Evolutionary conservation across 1,140 invertebrate genomes (phyloP), one percentile per base, ranked within the genome.

Genomic region (Fopius arisanus): DNA sequence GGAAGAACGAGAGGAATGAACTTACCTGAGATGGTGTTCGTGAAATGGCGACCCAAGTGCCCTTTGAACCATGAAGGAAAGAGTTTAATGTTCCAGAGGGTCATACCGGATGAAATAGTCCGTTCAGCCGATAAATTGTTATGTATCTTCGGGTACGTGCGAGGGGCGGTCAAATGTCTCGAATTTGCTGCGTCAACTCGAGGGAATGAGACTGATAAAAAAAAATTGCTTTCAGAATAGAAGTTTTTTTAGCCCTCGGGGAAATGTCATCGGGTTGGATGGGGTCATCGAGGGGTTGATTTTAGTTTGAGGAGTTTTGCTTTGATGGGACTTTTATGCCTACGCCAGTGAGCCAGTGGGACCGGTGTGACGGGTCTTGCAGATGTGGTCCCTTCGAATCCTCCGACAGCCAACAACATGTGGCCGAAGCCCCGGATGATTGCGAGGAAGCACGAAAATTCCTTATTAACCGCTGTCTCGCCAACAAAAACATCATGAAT

Each of bases 351-450:
- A 41, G 74, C 80, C 74, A 82, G 82, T 78, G 79, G 76, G 85
- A 88, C 86, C 86, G 86, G 86, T 87, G 79, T 85, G 85, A 88
- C 86, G 83, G 81, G 86, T 86, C 82, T 12, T 83, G 85, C 83
- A 87, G 84, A 87, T 86, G 86, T 81, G 79, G 82, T 82, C 67
- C 70, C 79, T 79, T 76, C 69, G 72, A 72, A 73, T 43, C 76
- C 41, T 70, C 75, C 67, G 72, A 70, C 63, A 69, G 26, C 77
- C 77, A 70, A 75, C 78, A 80, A 78, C 80, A 82, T 82, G 78
- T 83, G 83, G 80, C 80, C 70, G 75, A 75, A 40, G 54, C 59
- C 70, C 40, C 40, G 78, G 71, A 77, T 78, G 77, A 80, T 80
- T 80, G 73, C 74, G 71, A 63, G 41, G 65, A 66, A 71, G 43